Percentiles rank a stretch among this genome's conserved stretches.
Evolutionary conservation across 1,140 invertebrate genomes (phyloP).

Genomic region (Megalopta genalis): DNA sequence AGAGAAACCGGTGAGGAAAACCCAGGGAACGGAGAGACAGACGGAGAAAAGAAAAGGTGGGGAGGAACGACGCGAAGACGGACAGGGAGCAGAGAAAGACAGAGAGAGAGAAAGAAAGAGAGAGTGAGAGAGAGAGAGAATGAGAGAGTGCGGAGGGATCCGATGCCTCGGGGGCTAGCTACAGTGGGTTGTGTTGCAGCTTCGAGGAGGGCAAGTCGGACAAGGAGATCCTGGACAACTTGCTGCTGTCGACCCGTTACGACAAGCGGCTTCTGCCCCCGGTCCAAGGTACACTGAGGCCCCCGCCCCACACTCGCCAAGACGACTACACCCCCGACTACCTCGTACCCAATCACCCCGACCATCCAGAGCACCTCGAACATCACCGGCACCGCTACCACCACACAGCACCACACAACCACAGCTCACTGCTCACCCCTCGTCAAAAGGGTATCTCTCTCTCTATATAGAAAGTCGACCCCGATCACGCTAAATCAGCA

Average conservation of each 20-base stretch:
- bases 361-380: constrained; percentile 76
- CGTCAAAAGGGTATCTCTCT: constrained; percentile 76
- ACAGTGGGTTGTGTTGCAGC: constrained; percentile 81
- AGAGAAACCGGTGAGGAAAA: no score
- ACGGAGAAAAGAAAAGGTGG: no score
- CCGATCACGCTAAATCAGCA: constrained; percentile 32
- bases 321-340: constrained; percentile 75
- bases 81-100: no score
- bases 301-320: constrained; percentile 76
- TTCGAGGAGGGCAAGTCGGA: constrained; percentile 93
- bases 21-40: no score
- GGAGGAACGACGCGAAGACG: no score
- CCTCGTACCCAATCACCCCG: constrained; percentile 74
- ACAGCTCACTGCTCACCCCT: constrained; percentile 78
- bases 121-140: not conserved
- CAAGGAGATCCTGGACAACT: constrained; percentile 92
- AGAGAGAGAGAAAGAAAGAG: no score
- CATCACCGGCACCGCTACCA: constrained; percentile 76
- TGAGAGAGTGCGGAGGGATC: not conserved
- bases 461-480: constrained; percentile 55
- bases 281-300: constrained; percentile 86
- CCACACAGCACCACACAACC: constrained; percentile 78
- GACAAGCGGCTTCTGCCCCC: constrained; percentile 92
- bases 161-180: constrained; percentile 44
- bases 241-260: constrained; percentile 89